Conservation (phyloP, 2,888 invertebrate species). For the Thumatha senex region DNA sequence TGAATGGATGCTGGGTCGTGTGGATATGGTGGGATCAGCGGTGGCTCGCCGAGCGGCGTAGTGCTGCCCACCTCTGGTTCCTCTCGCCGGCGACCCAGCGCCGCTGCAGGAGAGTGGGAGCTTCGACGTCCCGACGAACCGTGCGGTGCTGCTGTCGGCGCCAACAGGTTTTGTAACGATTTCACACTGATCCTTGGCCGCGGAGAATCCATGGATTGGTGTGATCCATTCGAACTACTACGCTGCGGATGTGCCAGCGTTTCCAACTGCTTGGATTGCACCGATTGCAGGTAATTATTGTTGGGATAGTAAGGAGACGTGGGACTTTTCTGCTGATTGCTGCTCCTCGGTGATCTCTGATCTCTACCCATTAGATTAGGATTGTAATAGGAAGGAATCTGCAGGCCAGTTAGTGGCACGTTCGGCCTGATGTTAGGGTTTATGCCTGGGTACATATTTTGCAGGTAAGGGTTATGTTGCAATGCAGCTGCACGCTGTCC, state of each 20-base stretch:
- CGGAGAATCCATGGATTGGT: conserved; percentile 76
- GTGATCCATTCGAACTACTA: conserved; percentile 55
- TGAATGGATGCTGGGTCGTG: conserved; percentile 85
- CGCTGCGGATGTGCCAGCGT: conserved; percentile 48
- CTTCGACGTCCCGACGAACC: conserved; percentile 53
- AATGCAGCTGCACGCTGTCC: conserved; percentile 54
- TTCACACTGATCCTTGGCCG: conserved; percentile 85
- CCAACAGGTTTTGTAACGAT: conserved; percentile 84
- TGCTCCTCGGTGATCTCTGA: conserved; percentile 60
- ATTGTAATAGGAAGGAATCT: conserved; percentile 74
- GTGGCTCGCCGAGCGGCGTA: conserved; percentile 81
- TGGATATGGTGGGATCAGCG: conserved; percentile 64
- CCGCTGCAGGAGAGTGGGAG: conserved; percentile 64
- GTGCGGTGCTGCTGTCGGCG: conserved; percentile 70
- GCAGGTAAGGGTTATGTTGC: conserved; percentile 62
- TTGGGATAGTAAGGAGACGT: conserved; percentile 72
- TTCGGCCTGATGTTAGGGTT: conserved; percentile 61
- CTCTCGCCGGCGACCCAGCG: conserved; percentile 75
- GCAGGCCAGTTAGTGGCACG: conserved; percentile 65
- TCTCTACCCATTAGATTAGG: conserved; percentile 61
- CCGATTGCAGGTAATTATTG: conserved; percentile 71
- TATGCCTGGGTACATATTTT: conserved; percentile 70
- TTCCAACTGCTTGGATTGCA: conserved; percentile 57
- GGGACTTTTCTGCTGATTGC: conserved; percentile 70
- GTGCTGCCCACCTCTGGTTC: conserved; percentile 86